Percentiles rank a stretch among this genome's conserved stretches.
These are phyloP conservation scores for Phlogophora meticulosa DNA, from an alignment of 2,888 invertebrate genomes.

Conservation along the genomic window DNA sequence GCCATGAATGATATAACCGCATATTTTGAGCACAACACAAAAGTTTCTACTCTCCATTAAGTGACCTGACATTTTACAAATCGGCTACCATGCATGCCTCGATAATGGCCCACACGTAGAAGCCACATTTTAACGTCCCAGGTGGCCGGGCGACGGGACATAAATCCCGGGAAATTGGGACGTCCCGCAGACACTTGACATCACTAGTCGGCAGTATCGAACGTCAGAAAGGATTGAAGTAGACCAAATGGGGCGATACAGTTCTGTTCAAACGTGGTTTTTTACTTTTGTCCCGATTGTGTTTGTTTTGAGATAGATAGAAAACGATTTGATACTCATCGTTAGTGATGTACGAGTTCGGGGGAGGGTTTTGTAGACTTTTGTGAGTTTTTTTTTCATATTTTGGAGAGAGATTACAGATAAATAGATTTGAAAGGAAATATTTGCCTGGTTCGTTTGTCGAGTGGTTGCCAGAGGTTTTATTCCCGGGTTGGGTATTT, in stretches of 20 bases:
- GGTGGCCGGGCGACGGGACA: constrained; percentile 33
- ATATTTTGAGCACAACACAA: constrained; percentile 7
- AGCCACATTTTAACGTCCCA: constrained; percentile 49
- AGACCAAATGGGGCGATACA: constrained; percentile 56
- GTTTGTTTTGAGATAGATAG: constrained; percentile 44
- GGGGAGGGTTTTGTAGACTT: constrained; percentile 31
- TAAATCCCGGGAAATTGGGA: constrained; percentile 57
- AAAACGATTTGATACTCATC: constrained; percentile 50
- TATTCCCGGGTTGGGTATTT: too few species aligned
- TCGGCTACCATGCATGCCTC: constrained; percentile 19
- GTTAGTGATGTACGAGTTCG: constrained; percentile 42
- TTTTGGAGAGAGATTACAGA: constrained; percentile 6
- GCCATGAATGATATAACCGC: background rate
- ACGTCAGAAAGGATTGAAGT: constrained; percentile 61
- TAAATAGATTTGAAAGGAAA: constrained; percentile 18
- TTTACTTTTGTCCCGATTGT: constrained; percentile 50
- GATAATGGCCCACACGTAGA: constrained; percentile 56
- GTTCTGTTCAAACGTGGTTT: constrained; percentile 33
- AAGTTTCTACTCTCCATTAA: constrained; percentile 14
- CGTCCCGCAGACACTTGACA: constrained; percentile 48
- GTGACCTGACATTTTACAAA: constrained; percentile 39
- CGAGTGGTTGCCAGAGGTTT: too few species aligned
- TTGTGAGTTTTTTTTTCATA: constrained; percentile 25
- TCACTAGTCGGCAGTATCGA: constrained; percentile 55
- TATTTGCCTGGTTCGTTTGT: background rate